Evolutionary conservation across 2,113 vertebrate species (phyloP).

Genomic region (Chunga burmeisteri): DNA sequence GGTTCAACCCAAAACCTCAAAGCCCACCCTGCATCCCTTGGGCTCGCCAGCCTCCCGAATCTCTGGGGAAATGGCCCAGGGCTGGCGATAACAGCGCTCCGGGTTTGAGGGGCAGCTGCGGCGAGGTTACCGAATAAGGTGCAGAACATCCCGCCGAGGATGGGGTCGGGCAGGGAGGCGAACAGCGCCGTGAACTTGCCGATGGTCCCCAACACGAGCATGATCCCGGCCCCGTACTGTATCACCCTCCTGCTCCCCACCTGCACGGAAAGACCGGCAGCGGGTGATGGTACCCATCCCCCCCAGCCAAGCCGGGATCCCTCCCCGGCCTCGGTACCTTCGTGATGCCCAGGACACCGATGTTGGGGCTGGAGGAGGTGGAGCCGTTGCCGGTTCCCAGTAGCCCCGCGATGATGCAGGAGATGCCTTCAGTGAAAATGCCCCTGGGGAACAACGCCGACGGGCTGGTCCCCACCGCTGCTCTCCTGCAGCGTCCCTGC

Average conservation of each 20-base stretch:
- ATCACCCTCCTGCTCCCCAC: constrained; percentile 95
- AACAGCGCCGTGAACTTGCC: constrained; percentile 97
- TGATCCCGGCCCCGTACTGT: constrained; percentile 92
- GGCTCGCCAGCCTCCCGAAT: neutral
- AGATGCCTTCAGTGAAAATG: constrained; percentile 82
- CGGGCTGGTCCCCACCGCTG: rapidly evolving
- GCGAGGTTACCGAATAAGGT: constrained; percentile 87
- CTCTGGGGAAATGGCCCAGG: rapidly evolving
- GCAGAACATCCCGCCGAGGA: constrained; percentile 98
- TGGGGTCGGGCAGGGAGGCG: constrained; percentile 91
- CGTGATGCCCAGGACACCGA: constrained; percentile 82
- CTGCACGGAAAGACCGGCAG: constrained; percentile 58
- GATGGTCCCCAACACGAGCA: constrained; percentile 88
- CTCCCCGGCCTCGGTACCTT: constrained; percentile 61
- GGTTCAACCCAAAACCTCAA: neutral
- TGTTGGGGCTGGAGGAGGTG: constrained; percentile 85
- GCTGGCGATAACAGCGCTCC: rapidly evolving
- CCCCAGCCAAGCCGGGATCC: rapidly evolving
- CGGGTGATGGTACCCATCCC: rapidly evolving
- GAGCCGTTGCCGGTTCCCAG: constrained; percentile 83
- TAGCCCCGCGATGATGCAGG: constrained; percentile 81
- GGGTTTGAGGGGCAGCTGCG: neutral
- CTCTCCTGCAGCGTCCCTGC: neutral
- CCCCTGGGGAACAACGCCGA: constrained; percentile 51
- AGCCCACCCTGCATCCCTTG: rapidly evolving